Evolutionary conservation across 1,140 invertebrate species (phyloP), one percentile per base, ranked within the genome.

Genomic region (Battus philenor): DNA sequence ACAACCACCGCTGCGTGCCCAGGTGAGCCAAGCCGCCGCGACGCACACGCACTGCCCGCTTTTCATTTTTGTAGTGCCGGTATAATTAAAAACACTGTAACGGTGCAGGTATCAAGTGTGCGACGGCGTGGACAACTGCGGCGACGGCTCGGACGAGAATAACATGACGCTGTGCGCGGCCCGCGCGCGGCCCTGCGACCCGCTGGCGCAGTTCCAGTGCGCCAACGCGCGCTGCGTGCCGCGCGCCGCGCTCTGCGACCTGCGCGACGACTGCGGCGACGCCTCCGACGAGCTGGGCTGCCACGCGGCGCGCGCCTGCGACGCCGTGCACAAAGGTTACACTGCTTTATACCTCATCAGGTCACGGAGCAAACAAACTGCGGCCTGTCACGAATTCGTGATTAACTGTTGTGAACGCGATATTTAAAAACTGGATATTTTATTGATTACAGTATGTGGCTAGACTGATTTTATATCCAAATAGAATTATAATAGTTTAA

Each of bases 131-230:
- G 94, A 97, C 75, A 95, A 98, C 70, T 98, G 97, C 81, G 94
- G 94, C 11, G 97, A 99, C 76, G 94, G 95, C 22, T 94, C 93
- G 0, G 96, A 98, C 72, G 96, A 98, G 80, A 97, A 97, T 68
- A 95, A 96, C 84, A 93, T 96, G 90, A 96, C 93, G 1, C 81
- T 95, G 33, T 98, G 95, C 66, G 89, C 91, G 1, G 86, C 88
- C n/a, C 90, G 90, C 48, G 86, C 89, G 29, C 90, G 91, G 50
- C 90, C 92, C 2, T 95, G 94, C 73, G 91, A 94, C 61, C 88
- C 90, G 0, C 89, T 90, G 46, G 86, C 86, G 1, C 93, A 96
- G 75, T 97, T 93, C 68, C 92, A 94, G 56, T 99, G 98, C 80
- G 91, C 93, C 17, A 99, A 98, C 85, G 92, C 94, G 39, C 93